These are phyloP conservation scores for Micronycteris hirsuta DNA, from an alignment of 2,113 vertebrate species.

Conservation along the genomic window DNA sequence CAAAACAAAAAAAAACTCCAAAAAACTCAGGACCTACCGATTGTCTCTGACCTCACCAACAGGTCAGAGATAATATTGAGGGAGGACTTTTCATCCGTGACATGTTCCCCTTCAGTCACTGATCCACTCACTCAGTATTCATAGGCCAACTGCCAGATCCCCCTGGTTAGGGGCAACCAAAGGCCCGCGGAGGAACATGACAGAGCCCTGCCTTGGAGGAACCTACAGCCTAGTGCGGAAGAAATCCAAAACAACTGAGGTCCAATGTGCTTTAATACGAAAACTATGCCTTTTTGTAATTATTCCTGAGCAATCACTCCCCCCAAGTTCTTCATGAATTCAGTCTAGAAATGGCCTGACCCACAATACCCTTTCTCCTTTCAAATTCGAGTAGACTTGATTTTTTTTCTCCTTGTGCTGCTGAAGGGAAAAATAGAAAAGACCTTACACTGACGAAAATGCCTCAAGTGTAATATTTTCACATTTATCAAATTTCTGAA, in stretches of 20 bases:
- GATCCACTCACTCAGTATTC: neutral
- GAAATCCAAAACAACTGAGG: neutral
- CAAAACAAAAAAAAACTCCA: too few species aligned
- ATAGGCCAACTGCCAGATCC: neutral
- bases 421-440: neutral
- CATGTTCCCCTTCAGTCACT: neutral
- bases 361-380: neutral
- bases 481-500: neutral
- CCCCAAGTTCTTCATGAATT: conserved; percentile 5
- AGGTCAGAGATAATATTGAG: neutral
- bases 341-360: neutral
- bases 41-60: neutral
- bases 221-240: neutral
- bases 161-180: neutral
- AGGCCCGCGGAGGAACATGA: neutral
- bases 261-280: neutral
- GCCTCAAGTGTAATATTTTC: neutral
- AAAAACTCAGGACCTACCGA: neutral
- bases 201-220: neutral
- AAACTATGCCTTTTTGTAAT: neutral
- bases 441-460: neutral
- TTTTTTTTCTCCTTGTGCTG: neutral
- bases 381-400: neutral
- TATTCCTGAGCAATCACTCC: neutral
- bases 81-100: neutral